These are phyloP conservation scores for Upupa epops DNA, from an alignment of 2,113 vertebrate genomes.

Conservation along the genomic window DNA sequence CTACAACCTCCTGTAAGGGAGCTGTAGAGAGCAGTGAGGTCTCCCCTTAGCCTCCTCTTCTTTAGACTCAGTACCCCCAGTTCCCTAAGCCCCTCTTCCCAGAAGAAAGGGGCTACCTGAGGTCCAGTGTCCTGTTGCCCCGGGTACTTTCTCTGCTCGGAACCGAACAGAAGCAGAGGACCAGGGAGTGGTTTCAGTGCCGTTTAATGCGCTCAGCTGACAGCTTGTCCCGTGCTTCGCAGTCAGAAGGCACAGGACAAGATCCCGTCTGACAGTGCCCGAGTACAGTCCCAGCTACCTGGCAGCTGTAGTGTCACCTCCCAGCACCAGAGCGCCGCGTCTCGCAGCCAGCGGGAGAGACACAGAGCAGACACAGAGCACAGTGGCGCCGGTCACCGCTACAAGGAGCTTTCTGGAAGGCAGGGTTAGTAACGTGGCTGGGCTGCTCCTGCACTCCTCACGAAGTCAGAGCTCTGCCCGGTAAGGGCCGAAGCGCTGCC, in stretches of 20 bases:
- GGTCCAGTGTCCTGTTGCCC: not conserved
- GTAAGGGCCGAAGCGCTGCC: not conserved
- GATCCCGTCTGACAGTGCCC: accelerated
- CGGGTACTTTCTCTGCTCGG: not conserved
- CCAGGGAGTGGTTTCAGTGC: not conserved
- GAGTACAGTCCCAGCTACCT: no score
- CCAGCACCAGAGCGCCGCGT: not conserved
- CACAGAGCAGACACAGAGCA: no score
- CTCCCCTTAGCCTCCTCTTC: no score
- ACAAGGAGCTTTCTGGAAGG: not conserved
- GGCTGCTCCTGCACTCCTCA: no score
- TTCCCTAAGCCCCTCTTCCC: no score
- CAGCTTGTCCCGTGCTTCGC: not conserved
- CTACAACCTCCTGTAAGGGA: no score
- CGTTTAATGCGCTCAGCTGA: constrained; percentile 30
- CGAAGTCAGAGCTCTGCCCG: no score
- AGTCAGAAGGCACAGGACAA: not conserved
- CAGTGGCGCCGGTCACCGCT: not conserved
- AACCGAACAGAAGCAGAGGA: not conserved
- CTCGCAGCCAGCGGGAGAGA: not conserved
- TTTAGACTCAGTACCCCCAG: no score
- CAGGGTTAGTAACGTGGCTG: no score
- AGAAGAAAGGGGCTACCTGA: not conserved
- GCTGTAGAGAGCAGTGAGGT: no score
- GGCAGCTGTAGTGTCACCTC: not conserved